These are phyloP conservation scores for Sterna hirundo DNA, from an alignment of 2,113 vertebrate species.

Conservation along the genomic window DNA sequence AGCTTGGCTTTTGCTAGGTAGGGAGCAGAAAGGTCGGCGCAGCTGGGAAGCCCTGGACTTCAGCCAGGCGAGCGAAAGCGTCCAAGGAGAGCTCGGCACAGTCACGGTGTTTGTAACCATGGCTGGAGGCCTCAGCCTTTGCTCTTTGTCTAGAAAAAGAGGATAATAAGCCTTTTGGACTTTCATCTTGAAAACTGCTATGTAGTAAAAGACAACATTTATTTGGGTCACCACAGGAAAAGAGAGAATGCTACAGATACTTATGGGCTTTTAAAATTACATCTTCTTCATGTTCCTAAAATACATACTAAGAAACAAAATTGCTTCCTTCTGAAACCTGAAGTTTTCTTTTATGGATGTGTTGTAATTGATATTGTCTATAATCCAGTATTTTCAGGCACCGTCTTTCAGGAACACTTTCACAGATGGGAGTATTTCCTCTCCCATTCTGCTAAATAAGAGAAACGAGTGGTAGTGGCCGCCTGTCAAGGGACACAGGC, in stretches of 20 bases:
- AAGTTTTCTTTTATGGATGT: not conserved
- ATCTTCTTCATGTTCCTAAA: not conserved
- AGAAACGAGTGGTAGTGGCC: not conserved
- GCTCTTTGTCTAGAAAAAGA: not conserved
- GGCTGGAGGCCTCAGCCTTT: not conserved
- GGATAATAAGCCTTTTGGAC: not conserved
- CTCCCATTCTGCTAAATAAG: not conserved
- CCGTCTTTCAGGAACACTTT: not conserved
- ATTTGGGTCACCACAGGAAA: not conserved
- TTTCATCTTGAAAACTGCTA: fast-evolving
- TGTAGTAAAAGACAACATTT: not conserved
- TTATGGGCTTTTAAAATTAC: not conserved
- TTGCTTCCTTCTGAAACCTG: not conserved
- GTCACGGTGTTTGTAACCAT: not conserved
- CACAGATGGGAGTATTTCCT: not conserved
- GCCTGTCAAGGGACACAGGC: not conserved
- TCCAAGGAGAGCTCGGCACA: not conserved
- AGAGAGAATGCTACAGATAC: not conserved
- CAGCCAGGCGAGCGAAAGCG: fast-evolving
- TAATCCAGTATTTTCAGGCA: not conserved
- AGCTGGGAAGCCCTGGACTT: not conserved
- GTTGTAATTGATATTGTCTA: not conserved
- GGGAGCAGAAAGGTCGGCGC: not conserved
- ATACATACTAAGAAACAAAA: not conserved
- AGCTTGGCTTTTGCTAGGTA: not conserved